Evolutionary conservation across 2,113 vertebrate genomes (phyloP).

Genomic region (Pyrgilauda ruficollis): DNA sequence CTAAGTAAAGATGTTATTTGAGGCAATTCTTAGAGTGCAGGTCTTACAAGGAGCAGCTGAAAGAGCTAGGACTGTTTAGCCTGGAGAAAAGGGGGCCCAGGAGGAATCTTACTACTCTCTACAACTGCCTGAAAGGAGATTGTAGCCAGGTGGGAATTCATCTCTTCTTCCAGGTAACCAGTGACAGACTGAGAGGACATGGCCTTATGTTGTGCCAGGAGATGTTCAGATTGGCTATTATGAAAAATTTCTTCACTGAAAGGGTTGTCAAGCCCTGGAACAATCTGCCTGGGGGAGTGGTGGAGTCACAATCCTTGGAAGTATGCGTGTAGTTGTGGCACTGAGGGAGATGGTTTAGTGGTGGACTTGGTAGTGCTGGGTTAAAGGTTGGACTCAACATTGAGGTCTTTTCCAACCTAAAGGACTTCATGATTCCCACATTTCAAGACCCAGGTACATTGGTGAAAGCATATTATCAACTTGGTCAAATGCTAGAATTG

Average conservation of each 20-base stretch:
- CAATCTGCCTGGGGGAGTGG: background rate
- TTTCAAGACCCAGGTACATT: background rate
- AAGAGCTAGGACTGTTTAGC: background rate
- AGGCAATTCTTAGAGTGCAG: background rate
- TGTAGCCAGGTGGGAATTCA: rapidly evolving
- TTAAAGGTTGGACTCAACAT: background rate
- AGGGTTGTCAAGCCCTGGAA: background rate
- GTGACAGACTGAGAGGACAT: background rate
- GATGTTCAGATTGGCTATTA: background rate
- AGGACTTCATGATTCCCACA: background rate
- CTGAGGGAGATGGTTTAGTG: background rate
- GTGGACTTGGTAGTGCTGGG: background rate
- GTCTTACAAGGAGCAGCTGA: background rate
- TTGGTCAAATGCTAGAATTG: background rate
- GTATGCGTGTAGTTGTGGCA: rapidly evolving
- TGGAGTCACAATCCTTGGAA: background rate
- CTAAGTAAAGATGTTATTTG: background rate
- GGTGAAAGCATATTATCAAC: background rate
- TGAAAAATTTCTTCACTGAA: background rate
- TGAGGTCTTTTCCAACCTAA: background rate
- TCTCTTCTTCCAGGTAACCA: background rate
- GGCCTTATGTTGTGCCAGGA: background rate
- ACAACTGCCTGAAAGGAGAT: background rate
- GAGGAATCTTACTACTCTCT: background rate
- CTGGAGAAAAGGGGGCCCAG: background rate